A percentile compares a stretch with the other conserved stretches of the same genome.
Conservation (phyloP, 92 coral and sea anemone genomes). For the Parazoanthus darwini region DNA sequence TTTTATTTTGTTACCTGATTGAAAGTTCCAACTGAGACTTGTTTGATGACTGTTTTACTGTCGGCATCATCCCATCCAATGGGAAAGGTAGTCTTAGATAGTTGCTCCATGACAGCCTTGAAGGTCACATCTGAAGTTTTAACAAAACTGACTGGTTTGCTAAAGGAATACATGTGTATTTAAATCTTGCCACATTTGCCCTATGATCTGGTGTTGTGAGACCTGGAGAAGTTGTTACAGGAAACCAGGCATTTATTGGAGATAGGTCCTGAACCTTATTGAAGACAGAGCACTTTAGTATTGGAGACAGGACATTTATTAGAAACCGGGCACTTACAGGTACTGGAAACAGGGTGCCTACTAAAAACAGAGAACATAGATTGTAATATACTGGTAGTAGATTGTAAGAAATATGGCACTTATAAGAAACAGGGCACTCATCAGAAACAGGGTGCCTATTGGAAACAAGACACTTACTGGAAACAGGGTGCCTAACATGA, state of each 20-base stretch:
- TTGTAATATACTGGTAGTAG: too few species aligned
- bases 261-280: neutral
- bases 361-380: neutral
- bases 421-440: neutral
- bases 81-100: conserved; percentile 22
- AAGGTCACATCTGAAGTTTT: conserved; percentile 14
- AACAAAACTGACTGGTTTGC: neutral
- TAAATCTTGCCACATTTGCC: too few species aligned
- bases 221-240: too few species aligned
- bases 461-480: too few species aligned
- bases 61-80: conserved; percentile 44
- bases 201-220: too few species aligned
- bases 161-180: neutral
- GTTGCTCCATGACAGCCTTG: conserved; percentile 35
- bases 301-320: neutral
- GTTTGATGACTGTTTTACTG: conserved; percentile 31
- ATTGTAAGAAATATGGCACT: too few species aligned
- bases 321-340: too few species aligned
- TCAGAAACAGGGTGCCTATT: too few species aligned
- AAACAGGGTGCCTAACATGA: too few species aligned
- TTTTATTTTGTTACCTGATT: conserved; percentile 12
- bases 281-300: neutral
- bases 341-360: too few species aligned
- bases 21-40: conserved; percentile 44
- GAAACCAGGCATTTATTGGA: neutral